Evolutionary conservation across 2,888 invertebrate species (phyloP).

Genomic region (Volucella inanis): DNA sequence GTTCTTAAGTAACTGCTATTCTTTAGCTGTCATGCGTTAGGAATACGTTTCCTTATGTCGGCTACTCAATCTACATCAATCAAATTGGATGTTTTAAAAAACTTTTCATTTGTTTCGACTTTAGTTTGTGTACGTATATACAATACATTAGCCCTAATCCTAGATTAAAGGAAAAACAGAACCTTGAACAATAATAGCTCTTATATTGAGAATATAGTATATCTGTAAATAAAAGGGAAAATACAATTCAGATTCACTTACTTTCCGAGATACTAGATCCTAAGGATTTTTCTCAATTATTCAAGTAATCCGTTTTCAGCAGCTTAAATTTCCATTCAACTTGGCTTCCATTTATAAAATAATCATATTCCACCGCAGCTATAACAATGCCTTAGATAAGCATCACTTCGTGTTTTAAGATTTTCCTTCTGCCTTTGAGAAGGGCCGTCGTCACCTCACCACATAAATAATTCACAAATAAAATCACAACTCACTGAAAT

Average conservation of each 20-base stretch:
- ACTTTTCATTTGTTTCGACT: too few species aligned
- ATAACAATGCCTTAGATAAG: slow-evolving; percentile 11
- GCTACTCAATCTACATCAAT: too few species aligned
- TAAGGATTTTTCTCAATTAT: slow-evolving; percentile 29
- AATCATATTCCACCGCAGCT: slow-evolving; percentile 39
- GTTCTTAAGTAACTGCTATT: too few species aligned
- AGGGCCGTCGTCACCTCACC: slow-evolving; percentile 22
- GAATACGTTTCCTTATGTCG: too few species aligned
- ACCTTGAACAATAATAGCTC: background rate
- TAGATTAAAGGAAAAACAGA: background rate
- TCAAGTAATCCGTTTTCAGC: slow-evolving; percentile 63
- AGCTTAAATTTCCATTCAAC: slow-evolving; percentile 35
- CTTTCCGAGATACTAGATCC: slow-evolving; percentile 28
- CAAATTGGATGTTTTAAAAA: too few species aligned
- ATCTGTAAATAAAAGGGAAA: background rate
- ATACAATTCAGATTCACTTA: slow-evolving; percentile 24
- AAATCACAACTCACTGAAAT: slow-evolving; percentile 5
- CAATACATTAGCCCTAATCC: background rate
- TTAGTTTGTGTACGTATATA: too few species aligned
- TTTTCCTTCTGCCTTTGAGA: background rate
- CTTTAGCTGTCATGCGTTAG: too few species aligned
- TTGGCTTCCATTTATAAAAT: slow-evolving; percentile 36
- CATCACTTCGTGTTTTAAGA: slow-evolving; percentile 4
- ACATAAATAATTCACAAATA: slow-evolving; percentile 32
- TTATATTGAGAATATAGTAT: background rate